Conservation (phyloP, 2,797 vertebrate species). For the Siniperca scherzeri region DNA sequence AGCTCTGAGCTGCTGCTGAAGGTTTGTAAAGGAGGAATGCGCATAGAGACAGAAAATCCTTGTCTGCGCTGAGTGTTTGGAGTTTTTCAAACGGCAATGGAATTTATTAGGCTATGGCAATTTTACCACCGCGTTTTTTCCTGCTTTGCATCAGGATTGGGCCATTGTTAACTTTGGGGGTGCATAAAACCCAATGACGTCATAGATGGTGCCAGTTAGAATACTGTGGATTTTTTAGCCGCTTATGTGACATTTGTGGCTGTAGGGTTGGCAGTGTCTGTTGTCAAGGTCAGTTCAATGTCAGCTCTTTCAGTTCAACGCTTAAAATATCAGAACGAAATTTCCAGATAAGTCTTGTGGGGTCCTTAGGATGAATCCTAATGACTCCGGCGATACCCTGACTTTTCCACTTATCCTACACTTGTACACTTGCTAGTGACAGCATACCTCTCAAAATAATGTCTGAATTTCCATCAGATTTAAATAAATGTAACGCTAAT, state of each 20-base stretch:
- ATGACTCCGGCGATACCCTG: background rate
- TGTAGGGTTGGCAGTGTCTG: background rate
- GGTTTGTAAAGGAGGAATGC: no score
- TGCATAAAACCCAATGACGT: no score
- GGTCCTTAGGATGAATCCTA: background rate
- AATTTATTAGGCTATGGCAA: no score
- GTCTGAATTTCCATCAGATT: background rate
- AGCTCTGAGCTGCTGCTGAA: no score
- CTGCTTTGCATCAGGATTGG: no score
- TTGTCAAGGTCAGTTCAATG: background rate
- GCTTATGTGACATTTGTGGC: background rate
- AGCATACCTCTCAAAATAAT: background rate
- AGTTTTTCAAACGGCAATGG: no score
- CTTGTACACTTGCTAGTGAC: background rate
- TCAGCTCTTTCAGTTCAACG: background rate
- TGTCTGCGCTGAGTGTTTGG: no score
- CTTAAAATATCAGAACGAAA: background rate
- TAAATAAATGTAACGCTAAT: background rate
- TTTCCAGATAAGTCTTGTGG: background rate
- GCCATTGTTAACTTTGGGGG: no score
- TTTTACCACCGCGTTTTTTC: no score
- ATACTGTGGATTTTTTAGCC: background rate
- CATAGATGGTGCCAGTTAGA: no score
- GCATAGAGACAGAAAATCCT: no score
- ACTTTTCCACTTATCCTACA: background rate